phyloP scores from a whole-genome alignment of 2,797 vertebrate genomes.

The Falco peregrinus region DNA sequence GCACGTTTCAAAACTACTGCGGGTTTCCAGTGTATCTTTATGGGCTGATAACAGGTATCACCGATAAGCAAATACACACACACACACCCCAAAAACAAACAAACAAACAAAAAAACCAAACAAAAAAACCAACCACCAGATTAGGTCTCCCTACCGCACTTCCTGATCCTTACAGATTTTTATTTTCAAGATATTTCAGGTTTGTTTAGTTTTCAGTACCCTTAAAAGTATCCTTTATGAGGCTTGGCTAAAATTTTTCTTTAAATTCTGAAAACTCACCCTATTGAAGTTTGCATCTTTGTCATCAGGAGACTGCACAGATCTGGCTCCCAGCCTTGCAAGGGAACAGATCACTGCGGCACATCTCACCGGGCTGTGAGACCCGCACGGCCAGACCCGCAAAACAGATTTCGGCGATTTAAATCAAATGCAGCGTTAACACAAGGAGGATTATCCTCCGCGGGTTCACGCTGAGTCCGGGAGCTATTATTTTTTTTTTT shows the following conservation, averaged over 20 bases:
- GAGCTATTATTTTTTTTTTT: neutral
- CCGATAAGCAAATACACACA: neutral
- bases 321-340: accelerated
- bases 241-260: neutral
- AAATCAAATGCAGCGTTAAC: neutral
- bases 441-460: neutral
- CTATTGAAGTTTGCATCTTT: neutral
- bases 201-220: neutral
- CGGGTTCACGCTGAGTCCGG: neutral
- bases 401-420: neutral
- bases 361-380: neutral
- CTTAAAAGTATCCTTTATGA: neutral
- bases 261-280: neutral
- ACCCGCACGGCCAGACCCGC: neutral
- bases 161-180: neutral
- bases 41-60: neutral
- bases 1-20: neutral
- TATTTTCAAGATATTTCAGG: neutral
- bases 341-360: accelerated
- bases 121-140: neutral
- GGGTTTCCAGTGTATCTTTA: neutral
- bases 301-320: accelerated
- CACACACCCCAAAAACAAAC: neutral
- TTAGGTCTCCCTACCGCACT: neutral
- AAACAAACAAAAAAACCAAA: neutral